Percentiles rank a stretch among this genome's conserved stretches.
Evolutionary conservation across 2,113 vertebrate genomes (phyloP).

Genomic region (Gnathonemus echidnorhynchus): DNA sequence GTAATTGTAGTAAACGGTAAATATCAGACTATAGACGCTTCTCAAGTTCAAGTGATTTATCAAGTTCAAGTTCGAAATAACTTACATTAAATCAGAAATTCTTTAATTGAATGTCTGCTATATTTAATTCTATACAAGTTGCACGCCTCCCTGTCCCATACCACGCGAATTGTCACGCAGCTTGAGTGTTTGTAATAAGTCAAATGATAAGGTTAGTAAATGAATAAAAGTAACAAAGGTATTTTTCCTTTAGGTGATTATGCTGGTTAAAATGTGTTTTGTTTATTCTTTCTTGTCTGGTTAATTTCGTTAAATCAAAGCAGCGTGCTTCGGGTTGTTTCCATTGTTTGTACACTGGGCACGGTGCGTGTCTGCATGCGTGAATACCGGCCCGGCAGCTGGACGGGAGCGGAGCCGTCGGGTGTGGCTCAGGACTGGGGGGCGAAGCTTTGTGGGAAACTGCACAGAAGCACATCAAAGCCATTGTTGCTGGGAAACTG

Average conservation of each 20-base stretch:
- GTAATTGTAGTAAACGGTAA: neutral
- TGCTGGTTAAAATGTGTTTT: neutral
- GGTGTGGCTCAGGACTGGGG: constrained; percentile 3
- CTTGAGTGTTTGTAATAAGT: neutral
- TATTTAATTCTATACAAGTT: neutral
- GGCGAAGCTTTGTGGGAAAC: neutral
- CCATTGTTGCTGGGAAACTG: constrained; percentile 2
- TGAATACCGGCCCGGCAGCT: neutral
- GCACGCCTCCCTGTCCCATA: neutral
- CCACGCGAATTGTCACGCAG: neutral
- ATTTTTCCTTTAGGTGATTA: neutral
- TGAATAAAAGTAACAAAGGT: neutral
- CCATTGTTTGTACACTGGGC: neutral
- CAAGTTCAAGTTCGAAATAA: neutral
- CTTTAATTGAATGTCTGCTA: neutral
- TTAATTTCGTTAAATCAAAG: neutral
- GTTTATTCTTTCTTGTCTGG: neutral
- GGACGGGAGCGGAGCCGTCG: neutral
- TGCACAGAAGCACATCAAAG: neutral
- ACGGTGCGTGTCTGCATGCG: neutral
- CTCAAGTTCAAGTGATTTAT: neutral
- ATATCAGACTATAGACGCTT: neutral
- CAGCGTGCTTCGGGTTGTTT: neutral
- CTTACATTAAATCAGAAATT: neutral
- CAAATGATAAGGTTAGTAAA: neutral